phyloP scores from a whole-genome alignment of 1,140 invertebrate genomes.

The Tachypleus tridentatus region DNA sequence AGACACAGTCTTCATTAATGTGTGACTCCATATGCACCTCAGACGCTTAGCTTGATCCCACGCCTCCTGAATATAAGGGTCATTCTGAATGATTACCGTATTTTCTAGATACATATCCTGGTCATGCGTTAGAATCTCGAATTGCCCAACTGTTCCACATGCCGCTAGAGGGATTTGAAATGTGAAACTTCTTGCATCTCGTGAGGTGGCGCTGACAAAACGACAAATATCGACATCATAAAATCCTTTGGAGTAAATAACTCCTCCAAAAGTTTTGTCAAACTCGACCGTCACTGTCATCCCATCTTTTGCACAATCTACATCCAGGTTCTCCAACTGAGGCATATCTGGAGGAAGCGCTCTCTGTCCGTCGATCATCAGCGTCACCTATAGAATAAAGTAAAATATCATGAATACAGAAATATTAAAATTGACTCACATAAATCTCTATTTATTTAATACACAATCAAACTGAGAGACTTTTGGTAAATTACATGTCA shows the following conservation, averaged over 20 bases:
- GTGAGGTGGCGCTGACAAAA: slow-evolving; percentile 62
- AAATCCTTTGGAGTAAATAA: slow-evolving; percentile 81
- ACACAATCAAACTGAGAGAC: too few species aligned
- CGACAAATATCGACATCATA: slow-evolving; percentile 84
- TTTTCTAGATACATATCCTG: slow-evolving; percentile 76
- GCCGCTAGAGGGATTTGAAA: slow-evolving; percentile 78
- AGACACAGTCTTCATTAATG: slow-evolving; percentile 86
- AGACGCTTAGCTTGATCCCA: slow-evolving; percentile 60
- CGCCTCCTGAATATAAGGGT: slow-evolving; percentile 86
- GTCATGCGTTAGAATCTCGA: slow-evolving; percentile 72
- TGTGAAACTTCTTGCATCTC: slow-evolving; percentile 48
- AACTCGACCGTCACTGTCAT: slow-evolving; percentile 80
- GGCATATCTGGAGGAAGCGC: too few species aligned
- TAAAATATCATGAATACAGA: too few species aligned
- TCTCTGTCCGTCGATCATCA: too few species aligned
- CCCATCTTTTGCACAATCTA: too few species aligned
- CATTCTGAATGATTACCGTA: slow-evolving; percentile 88
- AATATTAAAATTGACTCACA: too few species aligned
- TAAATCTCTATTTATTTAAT: too few species aligned
- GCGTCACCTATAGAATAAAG: too few species aligned
- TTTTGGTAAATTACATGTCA: too few species aligned
- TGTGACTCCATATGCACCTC: slow-evolving; percentile 87
- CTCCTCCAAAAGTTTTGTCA: slow-evolving; percentile 86
- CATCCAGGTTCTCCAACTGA: too few species aligned
- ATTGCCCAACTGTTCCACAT: slow-evolving; percentile 38